A percentile compares a stretch with the other conserved stretches of the same genome.
Conservation (phyloP, 2,888 invertebrate genomes). For the Boloria euphrosyne region DNA sequence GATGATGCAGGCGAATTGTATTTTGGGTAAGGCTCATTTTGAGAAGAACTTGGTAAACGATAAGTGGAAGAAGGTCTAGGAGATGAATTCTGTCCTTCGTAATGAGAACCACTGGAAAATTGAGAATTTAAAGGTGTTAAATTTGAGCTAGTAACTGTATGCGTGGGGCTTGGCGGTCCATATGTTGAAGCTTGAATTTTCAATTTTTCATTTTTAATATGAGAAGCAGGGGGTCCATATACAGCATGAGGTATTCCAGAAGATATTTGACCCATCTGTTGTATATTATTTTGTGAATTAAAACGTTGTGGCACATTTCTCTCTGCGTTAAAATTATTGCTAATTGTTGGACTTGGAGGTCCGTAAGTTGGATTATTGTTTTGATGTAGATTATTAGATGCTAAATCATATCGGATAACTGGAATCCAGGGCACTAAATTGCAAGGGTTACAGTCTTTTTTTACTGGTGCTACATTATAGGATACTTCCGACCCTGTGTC, state of each 20-base stretch:
- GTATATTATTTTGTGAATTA: conserved; percentile 49
- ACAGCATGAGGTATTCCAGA: conserved; percentile 56
- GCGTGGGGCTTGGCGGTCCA: conserved; percentile 58
- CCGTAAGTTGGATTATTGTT: conserved; percentile 67
- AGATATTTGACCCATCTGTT: conserved; percentile 49
- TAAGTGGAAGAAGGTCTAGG: conserved; percentile 35
- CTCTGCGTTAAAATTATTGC: conserved; percentile 52
- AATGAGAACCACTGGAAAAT: conserved; percentile 48
- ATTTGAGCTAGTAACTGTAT: conserved; percentile 61
- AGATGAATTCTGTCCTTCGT: conserved; percentile 43
- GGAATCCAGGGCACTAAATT: conserved; percentile 93
- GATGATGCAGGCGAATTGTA: conserved; percentile 43
- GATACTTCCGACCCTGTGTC: conserved; percentile 48
- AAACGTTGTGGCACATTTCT: conserved; percentile 58
- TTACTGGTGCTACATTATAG: conserved; percentile 58
- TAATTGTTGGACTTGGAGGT: conserved; percentile 68
- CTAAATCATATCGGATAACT: conserved; percentile 79
- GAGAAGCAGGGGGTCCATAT: conserved; percentile 57
- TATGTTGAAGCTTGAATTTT: conserved; percentile 58
- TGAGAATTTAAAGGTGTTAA: conserved; percentile 63
- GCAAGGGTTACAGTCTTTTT: conserved; percentile 88
- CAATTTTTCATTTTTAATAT: conserved; percentile 45
- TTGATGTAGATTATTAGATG: conserved; percentile 60
- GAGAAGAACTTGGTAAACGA: conserved; percentile 44
- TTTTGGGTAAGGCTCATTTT: conserved; percentile 46